Evolutionary conservation across 2,888 invertebrate genomes (phyloP), one percentile per base, ranked within the genome.

Genomic region (Sminthurides aquaticus): DNA sequence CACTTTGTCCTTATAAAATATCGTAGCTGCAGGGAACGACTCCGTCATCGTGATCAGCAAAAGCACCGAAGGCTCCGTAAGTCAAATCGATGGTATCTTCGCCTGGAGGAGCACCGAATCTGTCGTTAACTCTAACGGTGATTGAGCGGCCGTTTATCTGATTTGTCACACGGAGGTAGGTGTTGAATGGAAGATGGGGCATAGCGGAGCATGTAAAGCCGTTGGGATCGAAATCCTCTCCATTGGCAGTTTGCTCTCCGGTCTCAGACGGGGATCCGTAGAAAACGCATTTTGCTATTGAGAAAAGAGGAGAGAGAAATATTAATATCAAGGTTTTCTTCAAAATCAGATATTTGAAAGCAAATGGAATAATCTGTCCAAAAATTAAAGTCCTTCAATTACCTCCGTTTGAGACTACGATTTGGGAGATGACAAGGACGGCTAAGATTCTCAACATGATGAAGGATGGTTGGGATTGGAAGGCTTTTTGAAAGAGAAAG

Each of bases 11-110:
- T 34, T 52, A 52, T 20, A 52, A 8, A 20, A 52, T 20, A 8
- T 52, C 52, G 49, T 69, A 69, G 29, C 67, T 64, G 55, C 70
- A 70, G 11, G 61, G 65, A 55, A 68, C 62, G 15, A 67, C 60
- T 25, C 71, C 71, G 18, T 67, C 59, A 20, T 69, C 69, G n/a
- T 58, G 63, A 56, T 67, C 49, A 25, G 69, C 71, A 2, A 71
- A 49, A 0, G 2, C 15, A 8, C 64, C 69, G 56, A 70, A 71
- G 0, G 71, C 69, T 3, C 67, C 69, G 28, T 67, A 69, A 15
- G 68, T 69, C 26, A 71, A 55, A 27, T 71, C 71, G n/a, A 71
- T 49, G 49, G 67, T 69, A n/a, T 69, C 58, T 29, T 64, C 68
- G 1, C n/a, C 0, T 15, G 67, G 66, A 0, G 60, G 49, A 15